Percentiles rank a stretch among this genome's conserved stretches.
These are phyloP conservation scores for Sarcophaga variegata DNA, from an alignment of 2,888 invertebrate species.

Conservation along the genomic window DNA sequence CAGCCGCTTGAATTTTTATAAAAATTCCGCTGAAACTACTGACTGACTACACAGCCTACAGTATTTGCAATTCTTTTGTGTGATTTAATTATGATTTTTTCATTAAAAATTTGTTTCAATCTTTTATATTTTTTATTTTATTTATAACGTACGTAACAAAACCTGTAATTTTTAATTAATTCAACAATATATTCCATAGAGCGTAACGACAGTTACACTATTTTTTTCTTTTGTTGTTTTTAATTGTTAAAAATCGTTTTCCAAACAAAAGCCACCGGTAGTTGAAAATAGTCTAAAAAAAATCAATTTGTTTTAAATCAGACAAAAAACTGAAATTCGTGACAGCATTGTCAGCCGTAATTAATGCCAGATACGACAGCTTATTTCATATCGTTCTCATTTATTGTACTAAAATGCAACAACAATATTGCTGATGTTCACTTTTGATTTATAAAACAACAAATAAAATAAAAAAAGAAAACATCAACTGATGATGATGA, in stretches of 20 bases:
- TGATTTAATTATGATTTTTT: too few species aligned
- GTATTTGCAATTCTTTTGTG: too few species aligned
- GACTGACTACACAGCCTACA: too few species aligned
- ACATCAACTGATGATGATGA: background rate
- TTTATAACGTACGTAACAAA: background rate
- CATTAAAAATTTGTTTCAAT: background rate
- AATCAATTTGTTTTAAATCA: too few species aligned
- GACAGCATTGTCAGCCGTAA: background rate
- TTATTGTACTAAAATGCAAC: too few species aligned
- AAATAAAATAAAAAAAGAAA: background rate
- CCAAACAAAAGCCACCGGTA: background rate
- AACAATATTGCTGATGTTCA: too few species aligned
- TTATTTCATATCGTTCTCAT: background rate
- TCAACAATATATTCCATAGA: slow-evolving; percentile 29
- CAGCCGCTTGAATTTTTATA: too few species aligned
- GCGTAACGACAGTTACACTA: background rate
- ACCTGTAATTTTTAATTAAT: slow-evolving; percentile 30
- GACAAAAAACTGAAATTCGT: background rate
- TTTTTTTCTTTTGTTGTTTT: background rate
- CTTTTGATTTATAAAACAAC: too few species aligned
- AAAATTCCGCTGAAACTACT: too few species aligned
- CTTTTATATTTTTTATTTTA: background rate
- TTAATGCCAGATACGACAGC: background rate
- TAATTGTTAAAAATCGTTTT: background rate
- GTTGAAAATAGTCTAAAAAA: background rate